Percentiles rank a stretch among this genome's conserved stretches.
Conservation (phyloP, 2,888 invertebrate species). For the Orgyia antiqua region DNA sequence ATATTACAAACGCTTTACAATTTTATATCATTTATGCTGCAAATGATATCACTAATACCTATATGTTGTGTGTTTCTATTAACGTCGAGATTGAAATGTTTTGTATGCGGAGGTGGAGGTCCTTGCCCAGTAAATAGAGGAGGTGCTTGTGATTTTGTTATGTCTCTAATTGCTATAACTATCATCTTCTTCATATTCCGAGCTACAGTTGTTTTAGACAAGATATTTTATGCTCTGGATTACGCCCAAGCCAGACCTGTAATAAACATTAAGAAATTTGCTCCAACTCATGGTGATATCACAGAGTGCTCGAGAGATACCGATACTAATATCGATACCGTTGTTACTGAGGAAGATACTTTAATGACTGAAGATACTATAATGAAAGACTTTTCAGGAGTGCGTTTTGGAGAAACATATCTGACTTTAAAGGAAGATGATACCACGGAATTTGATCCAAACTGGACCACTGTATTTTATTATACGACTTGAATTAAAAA, state of each 20-base stretch:
- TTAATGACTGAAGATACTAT: not conserved
- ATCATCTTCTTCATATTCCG: constrained; percentile 54
- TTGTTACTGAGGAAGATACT: not conserved
- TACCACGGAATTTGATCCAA: not conserved
- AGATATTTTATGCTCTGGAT: constrained; percentile 54
- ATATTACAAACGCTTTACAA: constrained; percentile 57
- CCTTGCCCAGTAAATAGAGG: constrained; percentile 1
- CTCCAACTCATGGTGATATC: constrained; percentile 48
- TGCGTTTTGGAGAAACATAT: not conserved
- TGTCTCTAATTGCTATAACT: constrained; percentile 33
- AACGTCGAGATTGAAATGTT: constrained; percentile 52
- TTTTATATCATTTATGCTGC: constrained; percentile 52
- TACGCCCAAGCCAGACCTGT: constrained; percentile 40
- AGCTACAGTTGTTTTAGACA: constrained; percentile 54
- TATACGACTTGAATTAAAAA: constrained; percentile 5
- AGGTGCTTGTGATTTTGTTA: constrained; percentile 3
- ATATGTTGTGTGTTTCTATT: constrained; percentile 56
- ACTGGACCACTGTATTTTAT: constrained; percentile 8
- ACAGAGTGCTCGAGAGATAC: constrained; percentile 52
- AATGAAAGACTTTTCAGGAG: too few relatives aligned
- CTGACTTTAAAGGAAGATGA: not conserved
- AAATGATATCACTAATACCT: constrained; percentile 56
- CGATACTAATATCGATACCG: constrained; percentile 3
- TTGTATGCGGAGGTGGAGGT: constrained; percentile 49
- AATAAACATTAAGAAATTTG: constrained; percentile 25